These are phyloP conservation scores for Horisme vitalbata DNA, from an alignment of 2,888 invertebrate species.

Conservation along the genomic window DNA sequence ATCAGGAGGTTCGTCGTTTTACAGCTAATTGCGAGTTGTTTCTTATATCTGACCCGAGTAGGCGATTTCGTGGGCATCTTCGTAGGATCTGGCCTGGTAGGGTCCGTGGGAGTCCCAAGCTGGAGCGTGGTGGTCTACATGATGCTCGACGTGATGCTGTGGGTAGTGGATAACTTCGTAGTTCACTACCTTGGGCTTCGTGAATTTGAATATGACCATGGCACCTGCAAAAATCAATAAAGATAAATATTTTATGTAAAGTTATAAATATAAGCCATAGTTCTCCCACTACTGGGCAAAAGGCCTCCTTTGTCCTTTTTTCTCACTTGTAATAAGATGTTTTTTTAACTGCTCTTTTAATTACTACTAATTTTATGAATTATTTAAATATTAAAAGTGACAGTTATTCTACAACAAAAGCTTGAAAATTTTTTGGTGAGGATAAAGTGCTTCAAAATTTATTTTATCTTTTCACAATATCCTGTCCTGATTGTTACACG, in stretches of 20 bases:
- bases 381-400: too few relatives aligned
- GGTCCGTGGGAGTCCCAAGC: constrained; percentile 82
- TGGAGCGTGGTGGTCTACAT: constrained; percentile 83
- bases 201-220: constrained; percentile 92
- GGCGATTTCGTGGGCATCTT: constrained; percentile 84
- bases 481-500: too few relatives aligned
- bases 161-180: constrained; percentile 94
- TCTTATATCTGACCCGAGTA: constrained; percentile 79
- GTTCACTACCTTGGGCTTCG: constrained; percentile 93
- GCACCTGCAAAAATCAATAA: constrained; percentile 81
- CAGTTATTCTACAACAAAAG: too few relatives aligned
- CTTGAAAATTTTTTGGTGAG: too few relatives aligned
- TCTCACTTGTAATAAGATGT: too few relatives aligned
- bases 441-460: too few relatives aligned
- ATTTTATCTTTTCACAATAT: too few relatives aligned
- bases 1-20: constrained; percentile 69
- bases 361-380: too few relatives aligned
- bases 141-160: constrained; percentile 87
- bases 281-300: too few relatives aligned
- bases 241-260: not conserved
- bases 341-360: too few relatives aligned
- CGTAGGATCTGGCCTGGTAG: constrained; percentile 83
- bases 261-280: too few relatives aligned
- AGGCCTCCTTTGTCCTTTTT: too few relatives aligned
- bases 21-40: constrained; percentile 45